Base-by-base conservation (phyloP, 1,140 invertebrate genomes). In the Sminthurides bifidus region DNA sequence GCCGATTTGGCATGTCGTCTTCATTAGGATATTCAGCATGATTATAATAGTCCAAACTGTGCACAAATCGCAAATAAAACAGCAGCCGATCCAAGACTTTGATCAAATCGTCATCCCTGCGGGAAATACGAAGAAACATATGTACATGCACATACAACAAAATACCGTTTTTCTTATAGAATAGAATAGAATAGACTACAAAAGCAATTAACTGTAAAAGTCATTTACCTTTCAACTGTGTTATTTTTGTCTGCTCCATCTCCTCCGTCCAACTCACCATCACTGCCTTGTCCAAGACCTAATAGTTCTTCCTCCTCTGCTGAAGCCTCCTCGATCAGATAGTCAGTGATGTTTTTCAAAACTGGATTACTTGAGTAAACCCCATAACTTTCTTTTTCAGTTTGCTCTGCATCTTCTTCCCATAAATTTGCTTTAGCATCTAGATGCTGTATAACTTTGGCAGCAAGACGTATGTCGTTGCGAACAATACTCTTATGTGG, bases 1-100 rank as follows among this genome's bases (percentile, higher is more conserved):
- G 96, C 27, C 93, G 78, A 71, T 98, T 97, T 0, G 96, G 96
- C 95, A 99, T 99, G 69, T 96, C 93, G 72, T 99, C 95, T 74
- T 99, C 96, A 68, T 96, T 95, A 0, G 93, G 91, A 76, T 99
- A 99, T 67, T 99, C 94, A 66, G 88, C 92, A 66, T 94, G 90
- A 73, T 94, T 96, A 70, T 99, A 99, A 69, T 94, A 99, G 72
- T 99, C 96, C 41, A 98, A 85, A 0, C 93, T 98, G 73, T 99
- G 93, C 0, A 99, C 96, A 41, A 98, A 81, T 31, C 96, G 80
- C 58, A 99, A 72, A 70, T 99, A 99, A 10, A 98, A 71, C 30
- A 98, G 79, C 37, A 99, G 77, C 31, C 83, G 74, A 68, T 90
- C 87, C 43, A 89, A 69, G 26, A 84, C 82, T 78, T 83, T 60